Conservation (phyloP, 2,888 invertebrate species). For the Tetranychus piercei region DNA sequence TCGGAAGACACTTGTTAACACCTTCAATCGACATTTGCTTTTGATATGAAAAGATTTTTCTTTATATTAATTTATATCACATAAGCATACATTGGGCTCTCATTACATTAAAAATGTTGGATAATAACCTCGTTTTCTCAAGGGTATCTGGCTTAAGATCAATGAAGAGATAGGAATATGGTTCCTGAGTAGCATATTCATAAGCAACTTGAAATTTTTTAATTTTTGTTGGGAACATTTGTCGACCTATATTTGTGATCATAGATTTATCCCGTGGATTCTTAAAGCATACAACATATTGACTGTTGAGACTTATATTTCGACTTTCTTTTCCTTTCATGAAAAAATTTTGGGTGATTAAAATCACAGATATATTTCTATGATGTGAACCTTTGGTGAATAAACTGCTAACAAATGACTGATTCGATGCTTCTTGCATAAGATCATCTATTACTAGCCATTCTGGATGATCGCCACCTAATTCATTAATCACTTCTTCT, state of each 20-base stretch:
- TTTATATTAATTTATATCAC: too few relatives aligned
- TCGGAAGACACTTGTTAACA: background rate
- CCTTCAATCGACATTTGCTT: background rate
- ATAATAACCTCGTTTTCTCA: slow-evolving; percentile 20
- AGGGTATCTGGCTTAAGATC: slow-evolving; percentile 24
- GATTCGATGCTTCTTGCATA: background rate
- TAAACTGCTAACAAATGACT: background rate
- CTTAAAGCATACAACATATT: too few relatives aligned
- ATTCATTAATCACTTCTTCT: background rate
- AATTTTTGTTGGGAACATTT: too few relatives aligned
- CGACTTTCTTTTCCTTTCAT: background rate
- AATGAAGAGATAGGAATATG: slow-evolving; percentile 25
- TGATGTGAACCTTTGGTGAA: background rate
- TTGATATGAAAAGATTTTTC: too few relatives aligned
- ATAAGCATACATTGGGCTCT: too few relatives aligned
- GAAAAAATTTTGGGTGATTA: background rate
- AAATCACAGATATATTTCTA: background rate
- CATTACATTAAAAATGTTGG: slow-evolving; percentile 4
- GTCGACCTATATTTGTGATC: too few relatives aligned
- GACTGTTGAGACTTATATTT: slow-evolving; percentile 4
- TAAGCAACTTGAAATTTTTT: slow-evolving; percentile 12
- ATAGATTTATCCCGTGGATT: too few relatives aligned
- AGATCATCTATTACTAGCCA: background rate
- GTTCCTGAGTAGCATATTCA: slow-evolving; percentile 21
- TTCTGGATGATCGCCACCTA: background rate